Evolutionary conservation across 2,888 invertebrate species (phyloP), one percentile per base, ranked within the genome.

Genomic region (Entomobrya proxima): DNA sequence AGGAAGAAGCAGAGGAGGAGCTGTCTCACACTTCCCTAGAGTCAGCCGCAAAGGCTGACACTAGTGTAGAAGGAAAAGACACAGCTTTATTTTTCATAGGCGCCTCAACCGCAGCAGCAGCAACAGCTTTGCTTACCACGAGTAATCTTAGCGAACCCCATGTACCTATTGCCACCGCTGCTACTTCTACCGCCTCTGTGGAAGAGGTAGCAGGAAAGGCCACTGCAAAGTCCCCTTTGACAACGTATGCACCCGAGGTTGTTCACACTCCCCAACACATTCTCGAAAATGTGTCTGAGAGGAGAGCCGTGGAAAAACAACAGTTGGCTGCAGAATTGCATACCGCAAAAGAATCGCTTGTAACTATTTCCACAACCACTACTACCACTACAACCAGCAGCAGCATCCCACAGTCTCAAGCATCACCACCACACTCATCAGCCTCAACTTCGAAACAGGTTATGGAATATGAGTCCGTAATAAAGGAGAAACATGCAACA

Each of bases 191-290:
- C 30, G 18, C 47, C 30, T 30, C 72, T 72, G n/a, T 50, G 18
- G 72, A 30, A n/a, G 77, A 37, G 58, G 88, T 44, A 47, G 76
- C 74, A 37, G 80, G 69, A 50, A 69, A 67, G 52, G 82, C 86
- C 11, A 79, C 58, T 9, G 67, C 88, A 77, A 85, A 76, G 24
- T 81, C 82, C 35, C 87, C 86, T 6, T 37, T 88, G 77, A 78
- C 89, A 80, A 88, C 88, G 13, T 88, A 84, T 81, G 88, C 86
- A 79, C 79, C 88, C 18, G 88, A 90, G 81, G 87, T 88, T 69
- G 86, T 87, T 76, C 89, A 88, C 75, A 78, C 88, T 89, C 90
- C 88, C 79, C 89, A 88, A 88, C 88, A 88, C 90, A 89, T 90
- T 87, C 88, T 83, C 61, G 88, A 82, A 72, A 87, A 90, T 89